phyloP scores from a whole-genome alignment of 1,140 invertebrate species.

The Tetramorium simillimum region DNA sequence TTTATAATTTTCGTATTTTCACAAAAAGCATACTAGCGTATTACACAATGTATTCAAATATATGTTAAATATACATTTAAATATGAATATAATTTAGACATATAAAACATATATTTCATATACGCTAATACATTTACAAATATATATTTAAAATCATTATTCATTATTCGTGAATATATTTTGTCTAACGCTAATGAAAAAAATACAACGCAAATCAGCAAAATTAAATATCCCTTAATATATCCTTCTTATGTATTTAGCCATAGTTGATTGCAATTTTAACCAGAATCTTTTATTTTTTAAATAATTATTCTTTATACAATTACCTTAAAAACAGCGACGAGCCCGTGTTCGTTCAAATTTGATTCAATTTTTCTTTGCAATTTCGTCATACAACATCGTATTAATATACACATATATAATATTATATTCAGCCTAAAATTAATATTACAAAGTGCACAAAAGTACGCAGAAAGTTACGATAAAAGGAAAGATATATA shows the following conservation, averaged over 20 bases:
- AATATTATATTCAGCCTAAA: neutral
- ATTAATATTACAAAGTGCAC: neutral
- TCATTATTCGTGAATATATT: constrained; percentile 20
- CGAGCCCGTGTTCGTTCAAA: neutral
- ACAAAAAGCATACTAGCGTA: neutral
- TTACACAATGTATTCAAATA: neutral
- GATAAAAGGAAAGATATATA: neutral
- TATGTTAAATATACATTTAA: neutral
- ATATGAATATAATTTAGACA: constrained; percentile 8
- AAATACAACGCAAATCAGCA: constrained; percentile 22
- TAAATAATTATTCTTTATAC: constrained; percentile 22
- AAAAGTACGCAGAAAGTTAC: neutral
- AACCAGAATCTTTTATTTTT: constrained; percentile 32
- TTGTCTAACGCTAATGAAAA: neutral
- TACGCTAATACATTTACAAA: constrained; percentile 19
- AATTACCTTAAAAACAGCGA: constrained; percentile 14
- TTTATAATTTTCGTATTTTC: constrained; percentile 27
- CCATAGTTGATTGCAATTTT: constrained; percentile 32
- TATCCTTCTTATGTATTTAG: constrained; percentile 41
- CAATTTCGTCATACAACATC: neutral
- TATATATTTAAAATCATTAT: constrained; percentile 14
- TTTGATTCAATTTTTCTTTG: neutral
- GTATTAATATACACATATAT: constrained; percentile 16
- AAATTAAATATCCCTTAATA: constrained; percentile 34
- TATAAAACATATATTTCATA: constrained; percentile 4